Conservation (phyloP, 2,113 vertebrate species). For the Calidris pygmaea region DNA sequence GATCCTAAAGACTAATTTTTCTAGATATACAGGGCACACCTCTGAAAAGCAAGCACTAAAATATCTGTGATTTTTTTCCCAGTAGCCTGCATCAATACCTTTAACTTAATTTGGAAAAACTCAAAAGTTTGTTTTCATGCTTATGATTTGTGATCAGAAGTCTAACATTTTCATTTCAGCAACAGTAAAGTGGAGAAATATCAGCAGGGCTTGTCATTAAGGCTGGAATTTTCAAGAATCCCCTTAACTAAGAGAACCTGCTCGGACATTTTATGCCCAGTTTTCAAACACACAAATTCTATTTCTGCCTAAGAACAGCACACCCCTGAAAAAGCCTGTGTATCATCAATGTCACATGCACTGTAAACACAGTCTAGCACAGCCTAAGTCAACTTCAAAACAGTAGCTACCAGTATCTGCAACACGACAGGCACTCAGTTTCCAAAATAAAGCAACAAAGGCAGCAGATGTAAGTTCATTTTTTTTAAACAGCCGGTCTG, state of each 20-base stretch:
- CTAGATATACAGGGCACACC: background rate
- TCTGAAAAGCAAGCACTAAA: background rate
- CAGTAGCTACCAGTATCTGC: background rate
- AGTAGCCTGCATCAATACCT: background rate
- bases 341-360: rapidly evolving
- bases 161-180: background rate
- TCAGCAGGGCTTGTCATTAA: background rate
- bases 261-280: background rate
- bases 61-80: background rate
- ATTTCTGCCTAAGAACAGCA: background rate
- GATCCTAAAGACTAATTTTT: constrained; percentile 11
- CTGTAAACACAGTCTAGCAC: background rate
- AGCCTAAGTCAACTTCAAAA: background rate
- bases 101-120: background rate
- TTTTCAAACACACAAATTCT: background rate
- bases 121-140: background rate
- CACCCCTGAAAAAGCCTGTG: background rate
- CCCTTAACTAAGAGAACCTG: background rate
- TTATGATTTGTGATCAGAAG: background rate
- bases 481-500: background rate
- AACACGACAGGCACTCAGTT: background rate
- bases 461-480: background rate
- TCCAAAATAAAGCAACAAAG: background rate
- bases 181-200: background rate
- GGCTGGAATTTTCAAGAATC: background rate